Conservation (phyloP, 1,140 invertebrate species). For the Solenopsis fugax region DNA sequence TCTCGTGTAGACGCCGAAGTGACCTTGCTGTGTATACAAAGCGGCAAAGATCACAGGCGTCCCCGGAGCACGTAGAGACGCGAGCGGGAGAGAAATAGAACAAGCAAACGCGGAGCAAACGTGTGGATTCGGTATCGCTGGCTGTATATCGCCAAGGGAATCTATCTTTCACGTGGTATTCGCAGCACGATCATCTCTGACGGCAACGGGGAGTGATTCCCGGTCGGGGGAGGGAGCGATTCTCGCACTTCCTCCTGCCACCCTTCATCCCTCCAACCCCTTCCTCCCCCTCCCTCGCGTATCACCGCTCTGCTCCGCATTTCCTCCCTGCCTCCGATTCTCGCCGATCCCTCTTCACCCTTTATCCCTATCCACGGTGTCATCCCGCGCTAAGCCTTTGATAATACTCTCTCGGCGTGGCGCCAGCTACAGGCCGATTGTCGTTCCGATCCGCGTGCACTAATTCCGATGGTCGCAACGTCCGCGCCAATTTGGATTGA, state of each 20-base stretch:
- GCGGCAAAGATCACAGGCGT: conserved; percentile 80
- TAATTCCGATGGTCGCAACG: conserved; percentile 64
- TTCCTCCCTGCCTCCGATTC: conserved; percentile 9
- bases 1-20: background rate
- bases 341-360: conserved; percentile 58
- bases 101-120: conserved; percentile 12
- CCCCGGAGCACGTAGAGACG: conserved; percentile 70
- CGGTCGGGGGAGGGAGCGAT: conserved; percentile 35
- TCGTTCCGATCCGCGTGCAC: conserved; percentile 55
- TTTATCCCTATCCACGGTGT: conserved; percentile 58
- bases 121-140: conserved; percentile 61
- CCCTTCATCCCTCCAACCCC: too few species aligned
- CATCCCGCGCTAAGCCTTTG: conserved; percentile 70
- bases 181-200: conserved; percentile 84
- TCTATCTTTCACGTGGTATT: conserved; percentile 81
- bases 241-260: conserved; percentile 2
- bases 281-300: too few species aligned
- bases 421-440: conserved; percentile 62
- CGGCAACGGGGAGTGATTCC: conserved; percentile 83
- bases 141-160: conserved; percentile 76
- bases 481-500: conserved; percentile 62
- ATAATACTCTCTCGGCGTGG: conserved; percentile 68
- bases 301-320: background rate
- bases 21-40: conserved; percentile 68
- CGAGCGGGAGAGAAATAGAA: conserved; percentile 12